phyloP scores from a whole-genome alignment of 2,888 invertebrate species.

The Amiota mariae region DNA sequence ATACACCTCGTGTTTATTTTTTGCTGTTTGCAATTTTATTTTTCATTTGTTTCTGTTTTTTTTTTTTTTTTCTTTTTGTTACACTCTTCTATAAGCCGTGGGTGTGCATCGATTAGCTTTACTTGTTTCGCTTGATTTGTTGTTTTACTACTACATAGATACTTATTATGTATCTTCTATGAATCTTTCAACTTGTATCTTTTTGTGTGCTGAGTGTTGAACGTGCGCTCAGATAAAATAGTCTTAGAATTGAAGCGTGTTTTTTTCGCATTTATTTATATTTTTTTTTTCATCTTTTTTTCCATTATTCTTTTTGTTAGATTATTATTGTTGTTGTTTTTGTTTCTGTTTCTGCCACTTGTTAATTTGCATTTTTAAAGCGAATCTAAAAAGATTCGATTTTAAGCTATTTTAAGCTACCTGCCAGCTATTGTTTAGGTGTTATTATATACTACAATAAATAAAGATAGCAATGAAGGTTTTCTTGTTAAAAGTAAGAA shows the following conservation, averaged over 20 bases:
- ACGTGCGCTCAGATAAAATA: background rate
- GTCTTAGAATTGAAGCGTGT: background rate
- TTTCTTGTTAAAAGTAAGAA: too few relatives aligned
- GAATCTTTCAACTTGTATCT: too few relatives aligned
- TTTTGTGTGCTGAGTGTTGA: background rate
- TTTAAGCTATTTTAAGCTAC: constrained; percentile 14
- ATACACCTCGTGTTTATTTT: too few relatives aligned
- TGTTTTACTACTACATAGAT: too few relatives aligned
- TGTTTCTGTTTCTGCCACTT: constrained; percentile 3
- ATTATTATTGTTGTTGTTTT: background rate
- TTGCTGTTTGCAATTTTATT: too few relatives aligned
- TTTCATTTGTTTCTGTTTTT: background rate
- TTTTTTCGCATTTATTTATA: background rate
- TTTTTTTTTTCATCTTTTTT: too few relatives aligned
- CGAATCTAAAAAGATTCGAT: background rate
- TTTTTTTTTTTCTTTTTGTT: constrained; percentile 32
- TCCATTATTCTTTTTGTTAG: constrained; percentile 14
- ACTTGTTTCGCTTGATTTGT: constrained; percentile 28
- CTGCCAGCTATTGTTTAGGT: background rate
- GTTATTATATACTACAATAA: background rate
- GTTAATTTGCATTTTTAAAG: constrained; percentile 21
- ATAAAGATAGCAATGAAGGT: background rate
- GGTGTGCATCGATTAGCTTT: constrained; percentile 64
- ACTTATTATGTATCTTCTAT: too few relatives aligned
- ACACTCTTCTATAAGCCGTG: constrained; percentile 52